Percentiles rank a stretch among this genome's conserved stretches.
Conservation (phyloP, 2,888 invertebrate species). For the Scaeva pyrastri region DNA sequence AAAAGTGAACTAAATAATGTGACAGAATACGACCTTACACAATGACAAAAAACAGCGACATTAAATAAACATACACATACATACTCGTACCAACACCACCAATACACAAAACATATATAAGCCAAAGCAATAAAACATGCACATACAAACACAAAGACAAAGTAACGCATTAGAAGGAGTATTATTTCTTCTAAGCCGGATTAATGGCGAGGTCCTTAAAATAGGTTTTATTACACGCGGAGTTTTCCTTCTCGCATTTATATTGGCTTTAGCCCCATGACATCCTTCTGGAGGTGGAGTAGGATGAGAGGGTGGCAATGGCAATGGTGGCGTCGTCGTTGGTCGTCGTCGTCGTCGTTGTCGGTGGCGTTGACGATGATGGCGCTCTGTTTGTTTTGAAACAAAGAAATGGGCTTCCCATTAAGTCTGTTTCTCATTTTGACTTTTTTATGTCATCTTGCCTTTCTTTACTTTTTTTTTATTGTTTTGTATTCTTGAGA, state of each 20-base stretch:
- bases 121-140: constrained; percentile 61
- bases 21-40: constrained; percentile 15
- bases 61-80: background rate
- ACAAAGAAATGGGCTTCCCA: constrained; percentile 45
- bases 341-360: background rate
- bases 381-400: constrained; percentile 47
- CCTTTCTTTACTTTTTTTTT: background rate
- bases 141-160: constrained; percentile 43
- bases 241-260: constrained; percentile 41
- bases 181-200: constrained; percentile 70
- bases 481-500: constrained; percentile 16
- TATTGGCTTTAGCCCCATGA: constrained; percentile 23
- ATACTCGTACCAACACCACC: background rate
- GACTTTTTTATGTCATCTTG: constrained; percentile 62
- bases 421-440: constrained; percentile 49
- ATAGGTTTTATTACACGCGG: constrained; percentile 71
- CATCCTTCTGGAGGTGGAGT: background rate
- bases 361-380: background rate
- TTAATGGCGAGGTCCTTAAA: constrained; percentile 74
- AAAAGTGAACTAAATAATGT: constrained; percentile 24
- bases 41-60: background rate
- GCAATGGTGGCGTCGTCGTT: too few relatives aligned
- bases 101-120: constrained; percentile 34
- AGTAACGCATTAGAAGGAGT: constrained; percentile 65
- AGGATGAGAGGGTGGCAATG: too few relatives aligned